These are phyloP conservation scores for Coendou prehensilis DNA, from an alignment of 2,797 vertebrate genomes.

Conservation along the genomic window DNA sequence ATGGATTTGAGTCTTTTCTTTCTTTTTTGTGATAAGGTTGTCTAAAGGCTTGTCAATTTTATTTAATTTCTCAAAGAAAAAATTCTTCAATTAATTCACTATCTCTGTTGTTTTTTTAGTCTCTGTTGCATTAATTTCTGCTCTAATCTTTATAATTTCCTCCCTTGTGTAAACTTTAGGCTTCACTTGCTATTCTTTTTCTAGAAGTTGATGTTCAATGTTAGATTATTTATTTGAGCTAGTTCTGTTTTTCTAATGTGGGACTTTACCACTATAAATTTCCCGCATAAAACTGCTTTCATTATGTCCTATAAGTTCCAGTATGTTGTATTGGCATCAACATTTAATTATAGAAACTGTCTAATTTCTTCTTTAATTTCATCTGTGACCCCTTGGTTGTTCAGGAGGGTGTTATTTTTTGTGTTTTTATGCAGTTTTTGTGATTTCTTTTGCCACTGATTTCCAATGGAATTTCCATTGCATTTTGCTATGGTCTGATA, in stretches of 20 bases:
- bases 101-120: background rate
- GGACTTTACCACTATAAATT: background rate
- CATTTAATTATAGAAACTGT: background rate
- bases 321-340: background rate
- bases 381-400: background rate
- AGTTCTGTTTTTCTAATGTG: background rate
- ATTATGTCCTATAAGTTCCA: background rate
- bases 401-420: background rate
- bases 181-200: background rate
- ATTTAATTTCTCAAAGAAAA: background rate
- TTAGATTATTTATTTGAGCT: background rate
- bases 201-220: background rate
- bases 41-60: background rate
- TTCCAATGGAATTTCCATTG: background rate
- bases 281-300: background rate
- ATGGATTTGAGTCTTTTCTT: background rate
- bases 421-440: background rate
- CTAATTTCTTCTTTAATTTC: background rate
- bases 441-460: background rate
- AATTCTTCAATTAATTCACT: background rate
- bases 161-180: background rate
- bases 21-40: background rate
- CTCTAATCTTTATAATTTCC: background rate
- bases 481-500: background rate
- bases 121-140: background rate